Conservation (phyloP, 2,888 invertebrate genomes). For the Melitaea athalia region DNA sequence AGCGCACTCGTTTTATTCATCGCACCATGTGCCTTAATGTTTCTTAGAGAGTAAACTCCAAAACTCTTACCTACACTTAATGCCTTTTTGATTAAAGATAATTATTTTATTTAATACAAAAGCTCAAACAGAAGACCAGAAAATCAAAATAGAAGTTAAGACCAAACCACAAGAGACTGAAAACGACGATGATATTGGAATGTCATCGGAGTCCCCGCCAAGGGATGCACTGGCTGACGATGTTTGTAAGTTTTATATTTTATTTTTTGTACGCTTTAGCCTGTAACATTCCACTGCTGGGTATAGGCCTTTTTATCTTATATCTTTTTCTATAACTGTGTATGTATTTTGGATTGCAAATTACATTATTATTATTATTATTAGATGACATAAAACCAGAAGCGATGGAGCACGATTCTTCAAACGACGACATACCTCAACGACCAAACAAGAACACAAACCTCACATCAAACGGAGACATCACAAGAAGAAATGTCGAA, state of each 20-base stretch:
- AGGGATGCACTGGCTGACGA: constrained; percentile 45
- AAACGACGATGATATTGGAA: constrained; percentile 22
- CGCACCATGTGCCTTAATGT: no score
- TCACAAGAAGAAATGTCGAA: constrained; percentile 23
- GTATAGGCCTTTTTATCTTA: no score
- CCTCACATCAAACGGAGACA: neutral
- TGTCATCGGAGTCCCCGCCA: neutral
- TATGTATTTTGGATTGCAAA: no score
- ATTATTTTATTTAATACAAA: no score
- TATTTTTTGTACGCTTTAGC: no score
- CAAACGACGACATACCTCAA: constrained; percentile 55
- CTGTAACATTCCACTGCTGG: no score
- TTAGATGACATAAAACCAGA: constrained; percentile 45
- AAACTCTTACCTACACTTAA: no score
- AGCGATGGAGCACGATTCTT: constrained; percentile 44
- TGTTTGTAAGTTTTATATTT: constrained; percentile 14
- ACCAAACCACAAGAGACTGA: constrained; percentile 43
- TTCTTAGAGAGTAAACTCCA: no score
- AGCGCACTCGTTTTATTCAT: no score
- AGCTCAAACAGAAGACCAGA: constrained; percentile 18
- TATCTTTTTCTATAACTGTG: neutral
- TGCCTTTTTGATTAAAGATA: no score
- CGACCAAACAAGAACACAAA: neutral
- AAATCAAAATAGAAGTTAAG: constrained; percentile 54
- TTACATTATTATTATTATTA: neutral